These are phyloP conservation scores for Drosophila paranaensis DNA, from an alignment of 2,888 invertebrate species.

Conservation along the genomic window DNA sequence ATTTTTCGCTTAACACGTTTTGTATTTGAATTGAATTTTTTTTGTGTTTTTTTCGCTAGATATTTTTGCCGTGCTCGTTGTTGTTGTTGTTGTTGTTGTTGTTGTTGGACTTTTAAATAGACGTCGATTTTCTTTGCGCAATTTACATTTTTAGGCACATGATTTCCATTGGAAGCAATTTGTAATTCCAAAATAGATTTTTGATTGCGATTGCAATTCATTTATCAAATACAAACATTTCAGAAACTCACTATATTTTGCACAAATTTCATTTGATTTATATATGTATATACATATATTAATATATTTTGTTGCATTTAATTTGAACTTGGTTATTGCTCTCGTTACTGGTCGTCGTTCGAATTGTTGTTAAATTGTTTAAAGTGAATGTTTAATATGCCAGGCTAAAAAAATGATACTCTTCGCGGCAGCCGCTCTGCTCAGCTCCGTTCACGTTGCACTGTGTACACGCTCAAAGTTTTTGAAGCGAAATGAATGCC, in stretches of 20 bases:
- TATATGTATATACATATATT: neutral
- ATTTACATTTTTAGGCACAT: conserved; percentile 82
- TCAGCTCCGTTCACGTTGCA: conserved; percentile 69
- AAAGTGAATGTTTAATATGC: conserved; percentile 51
- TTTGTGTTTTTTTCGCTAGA: conserved; percentile 56
- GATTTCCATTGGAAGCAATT: conserved; percentile 78
- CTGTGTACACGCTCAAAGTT: conserved; percentile 71
- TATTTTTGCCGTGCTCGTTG: conserved; percentile 65
- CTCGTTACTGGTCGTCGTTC: conserved; percentile 48
- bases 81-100: conserved; percentile 38
- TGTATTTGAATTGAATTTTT: conserved; percentile 74
- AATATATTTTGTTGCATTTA: conserved; percentile 1
- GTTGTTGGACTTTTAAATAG: conserved; percentile 74
- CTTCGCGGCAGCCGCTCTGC: conserved; percentile 64
- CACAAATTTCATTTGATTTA: conserved; percentile 29
- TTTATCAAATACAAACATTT: conserved; percentile 45
- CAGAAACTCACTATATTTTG: conserved; percentile 32
- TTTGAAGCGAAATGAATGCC: conserved; percentile 81
- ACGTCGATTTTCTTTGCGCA: conserved; percentile 79
- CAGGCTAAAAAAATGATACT: conserved; percentile 59
- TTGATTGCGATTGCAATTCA: conserved; percentile 61
- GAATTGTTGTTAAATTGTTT: conserved; percentile 57
- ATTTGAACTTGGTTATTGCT: conserved; percentile 42
- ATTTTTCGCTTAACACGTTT: conserved; percentile 75
- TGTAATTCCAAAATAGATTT: conserved; percentile 71